A percentile compares a stretch with the other conserved stretches of the same genome.
Evolutionary conservation across 2,113 vertebrate genomes (phyloP).

Genomic region (Siniperca chuatsi): DNA sequence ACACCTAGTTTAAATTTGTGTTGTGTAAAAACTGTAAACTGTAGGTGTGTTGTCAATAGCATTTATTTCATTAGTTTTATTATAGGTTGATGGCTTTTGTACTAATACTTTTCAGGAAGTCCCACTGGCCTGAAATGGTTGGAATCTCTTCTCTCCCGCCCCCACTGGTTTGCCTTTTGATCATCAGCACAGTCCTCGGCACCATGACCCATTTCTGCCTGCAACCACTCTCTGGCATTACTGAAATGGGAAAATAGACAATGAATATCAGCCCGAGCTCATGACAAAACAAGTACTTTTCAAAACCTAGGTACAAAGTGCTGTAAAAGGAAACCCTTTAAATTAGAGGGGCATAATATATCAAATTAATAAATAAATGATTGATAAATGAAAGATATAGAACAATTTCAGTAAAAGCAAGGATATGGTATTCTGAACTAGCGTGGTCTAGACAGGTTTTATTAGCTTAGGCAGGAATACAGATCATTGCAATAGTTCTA

Average conservation of each 20-base stretch:
- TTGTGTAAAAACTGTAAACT: not conserved
- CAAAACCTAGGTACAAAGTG: not conserved
- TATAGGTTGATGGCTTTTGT: not conserved
- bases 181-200: slow-evolving; percentile 34
- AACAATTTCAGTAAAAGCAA: too few relatives aligned
- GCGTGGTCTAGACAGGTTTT: too few relatives aligned
- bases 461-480: too few relatives aligned
- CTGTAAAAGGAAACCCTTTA: not conserved
- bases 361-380: not conserved
- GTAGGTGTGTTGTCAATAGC: not conserved
- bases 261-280: not conserved
- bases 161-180: slow-evolving; percentile 20
- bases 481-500: too few relatives aligned
- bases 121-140: slow-evolving; percentile 48
- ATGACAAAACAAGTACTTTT: not conserved
- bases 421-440: too few relatives aligned
- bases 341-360: not conserved
- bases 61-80: not conserved
- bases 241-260: slow-evolving; percentile 11
- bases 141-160: slow-evolving; percentile 49
- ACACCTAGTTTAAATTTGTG: not conserved
- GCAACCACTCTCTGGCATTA: slow-evolving; percentile 21
- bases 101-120: slow-evolving; percentile 46
- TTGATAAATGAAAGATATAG: too few relatives aligned
- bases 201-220: not conserved